phyloP scores from a whole-genome alignment of 2,888 invertebrate genomes.

The Torymus aiolomorphi region DNA sequence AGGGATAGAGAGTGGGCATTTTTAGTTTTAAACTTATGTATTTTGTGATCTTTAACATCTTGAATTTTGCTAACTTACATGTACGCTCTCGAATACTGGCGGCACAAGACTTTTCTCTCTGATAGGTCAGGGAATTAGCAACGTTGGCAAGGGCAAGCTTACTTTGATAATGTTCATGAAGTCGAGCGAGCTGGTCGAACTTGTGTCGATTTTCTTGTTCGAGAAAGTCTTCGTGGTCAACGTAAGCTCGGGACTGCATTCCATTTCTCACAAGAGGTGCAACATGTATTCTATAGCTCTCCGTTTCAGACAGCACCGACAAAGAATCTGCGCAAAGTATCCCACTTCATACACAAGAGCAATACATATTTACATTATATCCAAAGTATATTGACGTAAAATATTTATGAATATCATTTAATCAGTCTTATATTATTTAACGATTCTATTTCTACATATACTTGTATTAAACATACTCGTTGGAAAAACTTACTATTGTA shows the following conservation, averaged over 20 bases:
- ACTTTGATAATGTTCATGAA: constrained; percentile 89
- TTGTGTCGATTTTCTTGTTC: constrained; percentile 77
- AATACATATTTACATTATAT: no score
- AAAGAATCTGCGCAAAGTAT: constrained; percentile 76
- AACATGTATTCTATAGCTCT: constrained; percentile 72
- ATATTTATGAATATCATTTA: no score
- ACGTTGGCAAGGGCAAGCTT: constrained; percentile 86
- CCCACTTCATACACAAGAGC: no score
- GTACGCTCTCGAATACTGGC: constrained; percentile 70
- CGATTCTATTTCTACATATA: no score
- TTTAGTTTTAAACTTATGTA: constrained; percentile 8
- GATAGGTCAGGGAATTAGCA: constrained; percentile 80
- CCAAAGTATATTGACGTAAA: no score
- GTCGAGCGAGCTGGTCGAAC: constrained; percentile 88
- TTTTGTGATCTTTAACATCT: constrained; percentile 21
- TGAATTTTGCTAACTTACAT: constrained; percentile 71
- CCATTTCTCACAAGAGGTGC: constrained; percentile 69
- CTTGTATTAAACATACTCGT: no score
- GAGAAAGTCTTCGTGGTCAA: constrained; percentile 76
- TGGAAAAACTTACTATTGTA: no score
- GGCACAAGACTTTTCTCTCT: constrained; percentile 74
- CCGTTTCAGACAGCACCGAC: constrained; percentile 75
- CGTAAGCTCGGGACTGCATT: constrained; percentile 72
- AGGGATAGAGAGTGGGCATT: no score
- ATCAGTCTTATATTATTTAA: no score